Percentiles rank a stretch among this genome's conserved stretches.
These are phyloP conservation scores for Rhingia rostrata DNA, from an alignment of 2,888 invertebrate species.

Conservation along the genomic window DNA sequence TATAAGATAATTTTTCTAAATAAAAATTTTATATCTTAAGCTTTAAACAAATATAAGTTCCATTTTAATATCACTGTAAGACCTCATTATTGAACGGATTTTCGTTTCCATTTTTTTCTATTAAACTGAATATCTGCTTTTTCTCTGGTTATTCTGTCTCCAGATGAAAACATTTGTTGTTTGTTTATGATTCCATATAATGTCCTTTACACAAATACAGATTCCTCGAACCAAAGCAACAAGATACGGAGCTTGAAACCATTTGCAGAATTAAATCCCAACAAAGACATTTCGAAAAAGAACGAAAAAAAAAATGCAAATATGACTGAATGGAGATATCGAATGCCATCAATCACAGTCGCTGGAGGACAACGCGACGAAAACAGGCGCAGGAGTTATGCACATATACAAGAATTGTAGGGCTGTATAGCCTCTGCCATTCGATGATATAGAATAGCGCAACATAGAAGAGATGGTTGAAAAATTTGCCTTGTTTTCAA, in stretches of 20 bases:
- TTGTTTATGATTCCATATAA: background rate
- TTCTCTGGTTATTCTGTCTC: too few relatives aligned
- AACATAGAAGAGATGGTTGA: conserved; percentile 60
- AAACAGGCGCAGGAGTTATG: conserved; percentile 31
- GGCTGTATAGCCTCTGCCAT: conserved; percentile 56
- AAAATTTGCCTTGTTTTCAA: conserved; percentile 67
- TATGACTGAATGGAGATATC: conserved; percentile 71
- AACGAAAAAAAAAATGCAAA: conserved; percentile 58
- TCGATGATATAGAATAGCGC: conserved; percentile 40
- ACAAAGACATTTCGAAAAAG: conserved; percentile 41
- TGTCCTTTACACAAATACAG: conserved; percentile 24
- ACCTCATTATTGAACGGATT: too few relatives aligned
- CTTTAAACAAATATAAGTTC: too few relatives aligned
- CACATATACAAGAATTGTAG: conserved; percentile 39
- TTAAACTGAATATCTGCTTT: too few relatives aligned
- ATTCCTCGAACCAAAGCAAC: conserved; percentile 5
- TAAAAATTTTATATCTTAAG: too few relatives aligned
- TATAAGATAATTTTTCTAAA: too few relatives aligned
- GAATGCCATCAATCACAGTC: conserved; percentile 70
- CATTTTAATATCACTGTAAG: too few relatives aligned
- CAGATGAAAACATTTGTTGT: too few relatives aligned
- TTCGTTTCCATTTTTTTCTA: too few relatives aligned
- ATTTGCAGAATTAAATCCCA: conserved; percentile 70
- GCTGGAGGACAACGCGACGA: conserved; percentile 49
- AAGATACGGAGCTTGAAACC: conserved; percentile 52